Conservation (phyloP, 2,888 invertebrate species). For the Chrysina gloriosa region DNA sequence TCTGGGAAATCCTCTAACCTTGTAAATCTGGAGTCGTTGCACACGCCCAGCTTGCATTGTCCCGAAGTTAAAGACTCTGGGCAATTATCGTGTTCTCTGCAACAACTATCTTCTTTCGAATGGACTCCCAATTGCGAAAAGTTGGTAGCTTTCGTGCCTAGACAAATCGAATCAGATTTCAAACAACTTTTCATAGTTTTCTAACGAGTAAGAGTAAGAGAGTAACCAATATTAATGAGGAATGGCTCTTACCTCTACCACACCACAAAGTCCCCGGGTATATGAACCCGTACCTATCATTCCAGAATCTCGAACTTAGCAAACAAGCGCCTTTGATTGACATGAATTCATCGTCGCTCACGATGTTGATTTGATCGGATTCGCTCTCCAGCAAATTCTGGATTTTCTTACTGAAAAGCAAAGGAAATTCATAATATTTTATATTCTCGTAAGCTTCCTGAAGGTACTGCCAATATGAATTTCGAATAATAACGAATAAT, state of each 20-base stretch:
- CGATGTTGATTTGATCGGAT: conserved; percentile 69
- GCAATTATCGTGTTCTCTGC: conserved; percentile 80
- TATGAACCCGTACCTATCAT: conserved; percentile 67
- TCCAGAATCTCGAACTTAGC: conserved; percentile 50
- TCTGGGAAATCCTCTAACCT: conserved; percentile 59
- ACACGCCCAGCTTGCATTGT: conserved; percentile 73
- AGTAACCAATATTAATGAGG: too few relatives aligned
- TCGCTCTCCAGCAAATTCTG: conserved; percentile 71
- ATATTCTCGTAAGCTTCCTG: too few relatives aligned
- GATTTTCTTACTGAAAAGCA: conserved; percentile 54
- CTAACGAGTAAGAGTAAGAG: too few relatives aligned
- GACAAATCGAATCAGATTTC: neutral
- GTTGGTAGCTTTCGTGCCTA: conserved; percentile 71
- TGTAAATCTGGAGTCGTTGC: conserved; percentile 76
- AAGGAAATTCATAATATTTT: conserved; percentile 7
- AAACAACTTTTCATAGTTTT: too few relatives aligned
- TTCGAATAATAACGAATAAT: too few relatives aligned
- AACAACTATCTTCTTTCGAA: conserved; percentile 76
- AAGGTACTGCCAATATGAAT: too few relatives aligned
- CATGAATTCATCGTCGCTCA: conserved; percentile 71
- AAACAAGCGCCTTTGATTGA: conserved; percentile 70
- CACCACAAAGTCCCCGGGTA: conserved; percentile 84
- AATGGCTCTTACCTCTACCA: conserved; percentile 75
- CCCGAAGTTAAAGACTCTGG: conserved; percentile 71
- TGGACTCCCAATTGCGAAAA: conserved; percentile 75